A percentile compares a stretch with the other conserved stretches of the same genome.
Conservation (phyloP, 2,888 invertebrate species). For the Elmis aenea region DNA sequence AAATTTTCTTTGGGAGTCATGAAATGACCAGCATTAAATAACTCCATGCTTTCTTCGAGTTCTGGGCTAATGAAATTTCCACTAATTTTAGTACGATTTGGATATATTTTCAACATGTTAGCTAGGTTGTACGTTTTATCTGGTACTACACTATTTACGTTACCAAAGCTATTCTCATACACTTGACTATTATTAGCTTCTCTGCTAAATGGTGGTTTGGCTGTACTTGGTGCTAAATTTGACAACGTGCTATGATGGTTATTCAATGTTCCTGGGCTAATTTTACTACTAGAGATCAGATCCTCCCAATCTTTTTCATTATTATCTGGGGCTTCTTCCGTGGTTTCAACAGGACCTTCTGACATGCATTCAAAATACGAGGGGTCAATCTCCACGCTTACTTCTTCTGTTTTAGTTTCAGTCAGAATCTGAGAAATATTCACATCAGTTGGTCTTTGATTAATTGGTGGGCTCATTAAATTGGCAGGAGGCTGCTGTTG, state of each 20-base stretch:
- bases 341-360: slow-evolving; percentile 26
- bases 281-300: slow-evolving; percentile 28
- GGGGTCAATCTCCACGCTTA: slow-evolving; percentile 43
- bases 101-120: not conserved
- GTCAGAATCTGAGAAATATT: slow-evolving; percentile 33
- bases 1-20: slow-evolving; percentile 26
- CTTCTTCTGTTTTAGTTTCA: slow-evolving; percentile 39
- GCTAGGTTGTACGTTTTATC: not conserved
- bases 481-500: not conserved
- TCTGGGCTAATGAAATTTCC: too few species aligned
- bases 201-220: not conserved
- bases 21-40: slow-evolving; percentile 39
- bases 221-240: not conserved
- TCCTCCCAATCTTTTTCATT: slow-evolving; percentile 38
- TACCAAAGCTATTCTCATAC: not conserved
- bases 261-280: too few species aligned
- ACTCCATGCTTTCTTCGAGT: slow-evolving; percentile 23
- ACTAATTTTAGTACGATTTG: too few species aligned
- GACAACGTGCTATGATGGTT: not conserved
- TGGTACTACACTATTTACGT: not conserved
- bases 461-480: not conserved
- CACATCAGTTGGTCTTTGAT: slow-evolving; percentile 13
- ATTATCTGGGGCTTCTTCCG: slow-evolving; percentile 20
- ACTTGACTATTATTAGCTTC: not conserved
- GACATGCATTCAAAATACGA: slow-evolving; percentile 33